Evolutionary conservation across 1,140 invertebrate genomes (phyloP).

Genomic region (Papilio polytes): DNA sequence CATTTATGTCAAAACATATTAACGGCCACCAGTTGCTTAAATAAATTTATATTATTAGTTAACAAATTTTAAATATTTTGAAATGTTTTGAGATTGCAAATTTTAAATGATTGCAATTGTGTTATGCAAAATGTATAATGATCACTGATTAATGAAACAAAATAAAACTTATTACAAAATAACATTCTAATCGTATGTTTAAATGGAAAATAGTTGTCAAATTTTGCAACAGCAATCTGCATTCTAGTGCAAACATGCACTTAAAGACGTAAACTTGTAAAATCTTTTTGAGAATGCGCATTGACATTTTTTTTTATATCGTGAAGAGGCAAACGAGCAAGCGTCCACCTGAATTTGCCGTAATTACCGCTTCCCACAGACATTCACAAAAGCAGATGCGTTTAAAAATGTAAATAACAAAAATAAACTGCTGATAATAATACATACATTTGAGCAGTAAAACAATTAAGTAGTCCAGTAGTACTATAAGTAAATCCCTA

Average conservation of each 20-base stretch:
- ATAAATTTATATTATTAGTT: not conserved
- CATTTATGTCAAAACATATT: not conserved
- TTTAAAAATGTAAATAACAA: not conserved
- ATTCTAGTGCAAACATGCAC: not conserved
- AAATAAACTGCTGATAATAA: not conserved
- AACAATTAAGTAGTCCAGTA: not conserved
- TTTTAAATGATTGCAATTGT: not conserved
- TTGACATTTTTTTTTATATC: not conserved
- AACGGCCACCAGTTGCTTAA: not conserved
- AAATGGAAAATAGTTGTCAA: not conserved
- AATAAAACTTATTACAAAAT: not conserved
- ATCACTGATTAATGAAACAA: not conserved
- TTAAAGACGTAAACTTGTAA: not conserved
- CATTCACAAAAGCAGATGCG: not conserved
- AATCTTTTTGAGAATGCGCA: not conserved
- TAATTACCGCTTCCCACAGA: no score
- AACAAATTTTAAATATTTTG: not conserved
- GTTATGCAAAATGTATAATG: not conserved
- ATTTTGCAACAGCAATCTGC: not conserved
- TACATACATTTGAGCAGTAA: not conserved
- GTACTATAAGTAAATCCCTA: conserved; percentile 2
- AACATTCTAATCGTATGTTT: not conserved
- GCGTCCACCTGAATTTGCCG: no score
- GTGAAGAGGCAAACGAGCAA: no score
- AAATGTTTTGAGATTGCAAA: not conserved